Evolutionary conservation across 1,140 invertebrate species (phyloP).

Genomic region (Thalassaphorura encarpata): DNA sequence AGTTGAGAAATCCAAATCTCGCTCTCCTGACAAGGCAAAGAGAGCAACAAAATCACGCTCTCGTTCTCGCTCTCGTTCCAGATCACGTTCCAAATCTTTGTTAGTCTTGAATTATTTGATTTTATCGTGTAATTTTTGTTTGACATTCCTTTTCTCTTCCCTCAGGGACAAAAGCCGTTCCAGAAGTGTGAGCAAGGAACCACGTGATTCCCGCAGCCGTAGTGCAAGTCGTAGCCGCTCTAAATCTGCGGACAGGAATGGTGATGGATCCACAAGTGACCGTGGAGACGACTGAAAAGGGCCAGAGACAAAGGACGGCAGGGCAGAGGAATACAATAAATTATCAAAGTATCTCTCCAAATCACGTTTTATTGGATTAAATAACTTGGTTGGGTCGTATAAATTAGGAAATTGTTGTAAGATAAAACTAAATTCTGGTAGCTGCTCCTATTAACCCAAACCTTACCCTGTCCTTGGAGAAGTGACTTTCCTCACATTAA

Average conservation of each 20-base stretch:
- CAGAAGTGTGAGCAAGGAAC: constrained; percentile 32
- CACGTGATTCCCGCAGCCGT: constrained; percentile 46
- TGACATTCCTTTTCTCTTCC: not conserved
- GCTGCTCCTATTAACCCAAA: no score
- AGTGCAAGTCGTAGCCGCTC: no score
- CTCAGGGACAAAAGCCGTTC: constrained; percentile 31
- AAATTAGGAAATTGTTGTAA: no score
- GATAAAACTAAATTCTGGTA: no score
- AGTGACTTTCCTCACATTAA: no score
- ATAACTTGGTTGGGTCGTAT: no score
- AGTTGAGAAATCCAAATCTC: constrained; percentile 48
- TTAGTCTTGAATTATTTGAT: not conserved
- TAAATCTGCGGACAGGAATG: constrained; percentile 46
- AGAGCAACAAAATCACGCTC: constrained; percentile 48
- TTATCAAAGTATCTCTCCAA: no score
- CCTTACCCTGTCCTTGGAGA: no score
- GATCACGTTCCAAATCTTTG: constrained; percentile 35
- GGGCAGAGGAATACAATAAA: no score
- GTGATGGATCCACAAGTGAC: constrained; percentile 43
- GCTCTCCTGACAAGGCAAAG: constrained; percentile 45
- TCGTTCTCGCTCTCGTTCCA: constrained; percentile 46
- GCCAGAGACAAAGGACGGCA: no score
- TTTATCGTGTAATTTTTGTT: not conserved
- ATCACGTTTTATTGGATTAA: no score
- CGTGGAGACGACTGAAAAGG: no score